A percentile compares a stretch with the other conserved stretches of the same genome.
These are phyloP conservation scores for Bombus balteatus DNA, from an alignment of 1,140 invertebrate species.

Conservation along the genomic window DNA sequence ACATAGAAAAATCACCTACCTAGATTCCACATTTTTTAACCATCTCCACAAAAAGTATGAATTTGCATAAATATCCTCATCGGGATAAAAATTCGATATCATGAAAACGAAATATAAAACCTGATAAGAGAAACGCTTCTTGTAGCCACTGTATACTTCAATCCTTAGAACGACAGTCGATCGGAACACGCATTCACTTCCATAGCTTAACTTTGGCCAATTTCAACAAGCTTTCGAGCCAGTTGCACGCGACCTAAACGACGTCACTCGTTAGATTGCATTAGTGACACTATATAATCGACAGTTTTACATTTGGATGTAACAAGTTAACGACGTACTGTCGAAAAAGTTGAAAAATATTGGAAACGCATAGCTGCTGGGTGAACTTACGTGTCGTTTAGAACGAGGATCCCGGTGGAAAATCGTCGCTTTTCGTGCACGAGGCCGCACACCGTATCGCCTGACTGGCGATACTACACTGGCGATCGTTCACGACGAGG, in stretches of 20 bases:
- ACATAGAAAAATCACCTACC: too few relatives aligned
- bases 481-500: slow-evolving; percentile 57
- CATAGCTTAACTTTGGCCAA: neutral
- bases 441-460: slow-evolving; percentile 45
- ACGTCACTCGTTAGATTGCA: neutral
- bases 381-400: slow-evolving; percentile 52
- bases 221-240: neutral
- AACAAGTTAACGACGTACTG: neutral
- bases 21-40: too few relatives aligned
- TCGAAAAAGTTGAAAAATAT: neutral
- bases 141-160: too few relatives aligned
- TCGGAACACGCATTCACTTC: neutral
- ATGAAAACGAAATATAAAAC: too few relatives aligned
- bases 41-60: too few relatives aligned
- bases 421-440: neutral
- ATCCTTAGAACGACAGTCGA: too few relatives aligned
- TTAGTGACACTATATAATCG: neutral
- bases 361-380: too few relatives aligned
- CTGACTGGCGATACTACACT: slow-evolving; percentile 60
- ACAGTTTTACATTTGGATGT: too few relatives aligned
- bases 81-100: too few relatives aligned
- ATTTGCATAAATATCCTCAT: too few relatives aligned
- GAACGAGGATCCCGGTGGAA: slow-evolving; percentile 12
- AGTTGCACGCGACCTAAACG: neutral
- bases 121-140: too few relatives aligned